phyloP scores from a whole-genome alignment of 2,888 invertebrate species.

The Patella caerulea region DNA sequence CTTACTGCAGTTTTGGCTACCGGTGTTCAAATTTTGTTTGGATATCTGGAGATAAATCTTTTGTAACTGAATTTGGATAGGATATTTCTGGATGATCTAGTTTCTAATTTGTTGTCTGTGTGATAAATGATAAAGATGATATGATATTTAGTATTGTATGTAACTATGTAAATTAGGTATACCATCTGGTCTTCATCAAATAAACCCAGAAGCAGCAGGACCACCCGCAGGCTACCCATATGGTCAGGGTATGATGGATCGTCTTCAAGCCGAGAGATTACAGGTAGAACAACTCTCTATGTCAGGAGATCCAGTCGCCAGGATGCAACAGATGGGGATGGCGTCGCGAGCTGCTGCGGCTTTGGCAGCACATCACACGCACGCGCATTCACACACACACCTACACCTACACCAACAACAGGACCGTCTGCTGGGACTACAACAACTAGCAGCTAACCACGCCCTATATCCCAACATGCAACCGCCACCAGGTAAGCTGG shows the following conservation, averaged over 20 bases:
- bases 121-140: too few relatives aligned
- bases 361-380: conserved; percentile 86
- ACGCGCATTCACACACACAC: conserved; percentile 91
- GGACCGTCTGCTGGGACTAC: conserved; percentile 36
- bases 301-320: conserved; percentile 93
- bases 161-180: conserved; percentile 39
- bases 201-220: not conserved
- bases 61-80: too few relatives aligned
- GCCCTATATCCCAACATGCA: conserved; percentile 26
- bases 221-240: conserved; percentile 5
- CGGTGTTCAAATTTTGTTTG: too few relatives aligned
- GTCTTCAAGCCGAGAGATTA: conserved; percentile 77
- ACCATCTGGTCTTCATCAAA: conserved; percentile 40
- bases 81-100: too few relatives aligned
- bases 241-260: conserved; percentile 33
- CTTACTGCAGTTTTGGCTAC: too few relatives aligned
- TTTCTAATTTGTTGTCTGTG: too few relatives aligned
- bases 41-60: too few relatives aligned
- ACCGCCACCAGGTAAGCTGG: conserved; percentile 8
- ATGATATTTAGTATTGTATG: too few relatives aligned
- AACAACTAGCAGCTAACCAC: conserved; percentile 31
- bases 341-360: conserved; percentile 43
- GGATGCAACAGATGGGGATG: conserved; percentile 84
- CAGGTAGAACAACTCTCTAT: conserved; percentile 75
- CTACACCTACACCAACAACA: conserved; percentile 78